Percentiles rank a stretch among this genome's conserved stretches.
phyloP scores from a whole-genome alignment of 1,140 invertebrate species.

The Drosophila aff. region DNA sequence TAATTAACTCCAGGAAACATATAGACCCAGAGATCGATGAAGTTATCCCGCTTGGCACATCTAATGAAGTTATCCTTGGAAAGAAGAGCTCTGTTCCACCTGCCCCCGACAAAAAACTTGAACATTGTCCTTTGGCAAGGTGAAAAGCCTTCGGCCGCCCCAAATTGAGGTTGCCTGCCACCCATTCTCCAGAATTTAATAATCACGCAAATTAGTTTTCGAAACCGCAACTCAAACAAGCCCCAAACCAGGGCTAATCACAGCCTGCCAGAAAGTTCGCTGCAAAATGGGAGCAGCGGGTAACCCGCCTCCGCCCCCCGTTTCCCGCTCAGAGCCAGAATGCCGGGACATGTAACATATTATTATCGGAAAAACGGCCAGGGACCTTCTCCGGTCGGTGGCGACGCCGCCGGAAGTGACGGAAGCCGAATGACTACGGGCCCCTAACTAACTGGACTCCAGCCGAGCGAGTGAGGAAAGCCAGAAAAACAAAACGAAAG shows the following conservation, averaged over 20 bases:
- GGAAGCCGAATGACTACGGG: conserved; percentile 75
- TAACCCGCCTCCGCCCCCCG: background rate
- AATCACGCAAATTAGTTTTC: conserved; percentile 83
- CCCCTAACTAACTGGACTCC: conserved; percentile 18
- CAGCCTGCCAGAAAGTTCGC: conserved; percentile 35
- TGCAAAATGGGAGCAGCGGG: conserved; percentile 1
- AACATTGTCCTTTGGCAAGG: conserved; percentile 30
- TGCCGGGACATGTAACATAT: conserved; percentile 68
- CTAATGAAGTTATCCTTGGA: conserved; percentile 65
- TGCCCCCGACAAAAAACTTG: conserved; percentile 45
- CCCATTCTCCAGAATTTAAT: conserved; percentile 66
- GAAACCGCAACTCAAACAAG: conserved; percentile 69
- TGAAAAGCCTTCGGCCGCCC: conserved; percentile 37
- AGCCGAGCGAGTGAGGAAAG: conserved; percentile 39
- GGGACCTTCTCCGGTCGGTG: conserved; percentile 25
- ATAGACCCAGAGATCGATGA: conserved; percentile 41
- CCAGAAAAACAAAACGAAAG: conserved; percentile 60
- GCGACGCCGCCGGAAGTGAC: conserved; percentile 64
- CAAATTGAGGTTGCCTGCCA: conserved; percentile 1
- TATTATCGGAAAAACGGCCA: conserved; percentile 73
- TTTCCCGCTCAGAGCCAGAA: conserved; percentile 10
- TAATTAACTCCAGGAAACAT: conserved; percentile 44
- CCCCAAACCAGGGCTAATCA: conserved; percentile 41
- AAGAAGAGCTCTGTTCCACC: conserved; percentile 10
- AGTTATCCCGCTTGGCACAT: conserved; percentile 60